These are phyloP conservation scores for Lichenostomus cassidix DNA, from an alignment of 2,113 vertebrate species.

Conservation along the genomic window DNA sequence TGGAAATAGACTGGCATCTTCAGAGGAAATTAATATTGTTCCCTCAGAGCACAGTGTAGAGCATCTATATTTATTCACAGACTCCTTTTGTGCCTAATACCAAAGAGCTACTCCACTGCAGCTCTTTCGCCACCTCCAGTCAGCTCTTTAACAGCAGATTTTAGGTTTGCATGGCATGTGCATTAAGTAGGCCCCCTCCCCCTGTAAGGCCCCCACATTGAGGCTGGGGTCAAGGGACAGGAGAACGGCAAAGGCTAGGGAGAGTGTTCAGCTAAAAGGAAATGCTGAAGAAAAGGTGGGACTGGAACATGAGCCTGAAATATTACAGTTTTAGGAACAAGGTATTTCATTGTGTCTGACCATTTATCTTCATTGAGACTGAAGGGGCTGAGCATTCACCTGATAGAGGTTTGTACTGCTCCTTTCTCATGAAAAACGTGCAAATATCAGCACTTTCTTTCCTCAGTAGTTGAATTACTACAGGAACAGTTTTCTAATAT, in stretches of 20 bases:
- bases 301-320: background rate
- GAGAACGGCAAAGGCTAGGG: background rate
- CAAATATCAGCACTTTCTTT: background rate
- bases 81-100: background rate
- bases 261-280: background rate
- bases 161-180: fast-evolving
- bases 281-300: background rate
- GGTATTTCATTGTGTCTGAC: background rate
- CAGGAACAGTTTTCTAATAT: background rate
- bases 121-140: background rate
- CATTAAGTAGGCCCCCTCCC: background rate
- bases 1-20: background rate
- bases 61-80: background rate
- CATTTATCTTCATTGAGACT: background rate
- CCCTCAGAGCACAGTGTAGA: background rate
- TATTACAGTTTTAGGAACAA: background rate
- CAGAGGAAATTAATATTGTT: background rate
- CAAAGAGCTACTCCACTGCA: background rate
- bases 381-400: background rate
- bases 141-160: background rate
- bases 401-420: background rate
- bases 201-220: background rate
- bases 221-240: background rate
- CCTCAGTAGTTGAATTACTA: background rate
- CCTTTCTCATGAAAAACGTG: background rate